These are phyloP conservation scores for Mungos mungo DNA, from an alignment of 2,113 vertebrate genomes.

Conservation along the genomic window DNA sequence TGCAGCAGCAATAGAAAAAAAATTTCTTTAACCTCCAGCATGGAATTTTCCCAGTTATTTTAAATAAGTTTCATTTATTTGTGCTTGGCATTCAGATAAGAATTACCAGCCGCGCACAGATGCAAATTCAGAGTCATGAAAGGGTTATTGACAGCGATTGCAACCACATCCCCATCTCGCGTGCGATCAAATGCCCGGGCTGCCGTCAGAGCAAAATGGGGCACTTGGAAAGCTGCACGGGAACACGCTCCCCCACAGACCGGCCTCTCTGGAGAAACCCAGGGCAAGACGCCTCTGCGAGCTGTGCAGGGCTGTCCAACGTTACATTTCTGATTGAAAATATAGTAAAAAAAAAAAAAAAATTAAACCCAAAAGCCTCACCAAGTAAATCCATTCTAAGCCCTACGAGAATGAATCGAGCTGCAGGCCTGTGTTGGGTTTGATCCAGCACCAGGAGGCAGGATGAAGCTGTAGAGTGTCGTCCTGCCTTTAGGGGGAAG, in stretches of 20 bases:
- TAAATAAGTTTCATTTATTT: slow-evolving; percentile 61
- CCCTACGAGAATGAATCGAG: neutral
- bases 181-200: neutral
- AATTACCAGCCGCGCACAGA: slow-evolving; percentile 43
- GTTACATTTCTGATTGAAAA: slow-evolving; percentile 58
- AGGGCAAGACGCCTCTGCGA: neutral
- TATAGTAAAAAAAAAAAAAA: neutral
- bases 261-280: slow-evolving; percentile 9
- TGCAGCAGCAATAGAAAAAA: neutral
- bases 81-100: slow-evolving; percentile 65
- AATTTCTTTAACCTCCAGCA: neutral
- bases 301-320: neutral
- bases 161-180: neutral
- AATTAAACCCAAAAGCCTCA: slow-evolving; percentile 37
- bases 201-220: neutral
- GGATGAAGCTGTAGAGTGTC: neutral
- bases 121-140: slow-evolving; percentile 12
- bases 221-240: neutral
- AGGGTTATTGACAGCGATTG: neutral
- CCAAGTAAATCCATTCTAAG: neutral
- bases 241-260: slow-evolving; percentile 9
- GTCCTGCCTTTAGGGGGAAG: neutral
- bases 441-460: neutral
- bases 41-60: slow-evolving; percentile 74
- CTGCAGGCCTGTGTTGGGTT: neutral